These are phyloP conservation scores for Laticauda laticaudata DNA, from an alignment of 2,113 vertebrate species.

Conservation along the genomic window DNA sequence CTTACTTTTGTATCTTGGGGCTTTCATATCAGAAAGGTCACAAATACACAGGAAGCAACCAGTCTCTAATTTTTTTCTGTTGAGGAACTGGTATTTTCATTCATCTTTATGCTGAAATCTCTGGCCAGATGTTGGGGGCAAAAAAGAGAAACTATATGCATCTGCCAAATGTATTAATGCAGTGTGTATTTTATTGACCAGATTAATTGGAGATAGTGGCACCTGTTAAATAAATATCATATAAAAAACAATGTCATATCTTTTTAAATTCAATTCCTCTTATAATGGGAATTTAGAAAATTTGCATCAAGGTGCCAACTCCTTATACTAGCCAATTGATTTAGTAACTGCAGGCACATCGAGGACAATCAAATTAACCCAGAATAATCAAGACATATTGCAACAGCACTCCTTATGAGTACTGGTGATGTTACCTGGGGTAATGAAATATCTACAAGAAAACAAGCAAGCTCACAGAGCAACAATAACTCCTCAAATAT, in stretches of 20 bases:
- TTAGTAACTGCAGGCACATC: neutral
- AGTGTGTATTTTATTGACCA: neutral
- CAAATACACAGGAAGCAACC: neutral
- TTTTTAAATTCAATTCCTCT: neutral
- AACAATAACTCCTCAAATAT: no score
- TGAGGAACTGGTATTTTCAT: constrained; percentile 1
- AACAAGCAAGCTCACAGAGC: no score
- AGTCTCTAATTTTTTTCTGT: neutral
- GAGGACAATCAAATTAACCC: neutral
- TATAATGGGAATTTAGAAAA: neutral
- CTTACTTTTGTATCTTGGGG: neutral
- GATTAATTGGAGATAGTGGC: neutral
- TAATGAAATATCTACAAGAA: no score
- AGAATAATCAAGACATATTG: neutral
- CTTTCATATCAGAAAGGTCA: neutral
- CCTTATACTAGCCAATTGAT: neutral
- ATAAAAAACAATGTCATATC: neutral
- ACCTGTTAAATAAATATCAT: neutral
- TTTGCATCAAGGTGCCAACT: neutral
- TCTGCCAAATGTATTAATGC: neutral
- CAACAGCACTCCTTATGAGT: no score
- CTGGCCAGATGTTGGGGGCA: neutral
- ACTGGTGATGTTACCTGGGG: no score
- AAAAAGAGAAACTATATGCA: neutral
- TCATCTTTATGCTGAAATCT: neutral